A percentile compares a stretch with the other conserved stretches of the same genome.
Evolutionary conservation across 2,888 invertebrate genomes (phyloP).

Genomic region (Aporophyla nigra): DNA sequence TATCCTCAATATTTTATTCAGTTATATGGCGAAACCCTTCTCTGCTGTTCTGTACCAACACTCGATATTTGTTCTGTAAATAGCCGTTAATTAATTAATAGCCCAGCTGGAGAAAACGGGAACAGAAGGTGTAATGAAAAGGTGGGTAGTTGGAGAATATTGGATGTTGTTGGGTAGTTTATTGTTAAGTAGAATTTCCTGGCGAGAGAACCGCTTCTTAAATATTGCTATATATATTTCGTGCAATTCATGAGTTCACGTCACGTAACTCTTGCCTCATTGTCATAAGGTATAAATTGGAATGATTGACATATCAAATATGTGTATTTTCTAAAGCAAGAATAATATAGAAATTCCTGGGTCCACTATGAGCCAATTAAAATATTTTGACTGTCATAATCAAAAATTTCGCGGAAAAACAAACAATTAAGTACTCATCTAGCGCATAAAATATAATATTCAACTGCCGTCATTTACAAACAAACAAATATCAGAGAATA

Average conservation of each 20-base stretch:
- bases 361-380: neutral
- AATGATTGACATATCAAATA: too few species aligned
- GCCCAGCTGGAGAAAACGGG: neutral
- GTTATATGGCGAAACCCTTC: conserved; percentile 83
- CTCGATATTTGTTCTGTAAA: conserved; percentile 50
- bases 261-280: neutral
- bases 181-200: conserved; percentile 8
- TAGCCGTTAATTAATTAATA: conserved; percentile 59
- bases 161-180: conserved; percentile 7
- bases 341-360: too few species aligned
- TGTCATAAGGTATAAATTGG: neutral
- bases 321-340: neutral
- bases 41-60: conserved; percentile 65
- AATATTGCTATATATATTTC: neutral
- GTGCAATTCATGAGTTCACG: neutral
- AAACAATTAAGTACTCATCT: neutral
- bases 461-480: conserved; percentile 12
- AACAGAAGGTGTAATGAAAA: conserved; percentile 15
- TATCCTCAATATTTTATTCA: conserved; percentile 84
- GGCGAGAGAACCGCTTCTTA: neutral
- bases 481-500: neutral
- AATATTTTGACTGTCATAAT: neutral
- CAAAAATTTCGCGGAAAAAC: neutral
- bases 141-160: conserved; percentile 14
- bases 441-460: conserved; percentile 7